These are phyloP conservation scores for Bubo blakistoni DNA, from an alignment of 2,113 vertebrate genomes.

Conservation along the genomic window DNA sequence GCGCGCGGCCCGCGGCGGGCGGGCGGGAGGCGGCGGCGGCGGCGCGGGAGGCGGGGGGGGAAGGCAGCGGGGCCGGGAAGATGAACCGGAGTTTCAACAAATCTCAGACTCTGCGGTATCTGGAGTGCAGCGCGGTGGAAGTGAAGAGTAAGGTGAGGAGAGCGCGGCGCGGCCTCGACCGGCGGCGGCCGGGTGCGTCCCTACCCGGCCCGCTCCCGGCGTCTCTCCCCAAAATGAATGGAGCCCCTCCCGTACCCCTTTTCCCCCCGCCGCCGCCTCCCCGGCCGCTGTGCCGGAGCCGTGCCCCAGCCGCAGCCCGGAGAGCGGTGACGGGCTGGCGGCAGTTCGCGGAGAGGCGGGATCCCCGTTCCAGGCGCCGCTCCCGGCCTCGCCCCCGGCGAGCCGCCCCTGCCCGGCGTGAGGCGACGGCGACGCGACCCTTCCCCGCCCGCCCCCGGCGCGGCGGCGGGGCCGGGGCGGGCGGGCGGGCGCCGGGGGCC, in stretches of 20 bases:
- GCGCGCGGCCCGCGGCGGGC: slow-evolving; percentile 14
- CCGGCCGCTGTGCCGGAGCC: neutral
- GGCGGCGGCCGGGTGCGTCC: neutral
- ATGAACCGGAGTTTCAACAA: slow-evolving; percentile 94
- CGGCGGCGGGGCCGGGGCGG: neutral
- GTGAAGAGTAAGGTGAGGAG: slow-evolving; percentile 94
- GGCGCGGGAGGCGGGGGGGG: neutral
- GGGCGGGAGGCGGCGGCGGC: neutral
- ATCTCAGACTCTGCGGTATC: slow-evolving; percentile 85
- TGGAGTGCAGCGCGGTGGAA: slow-evolving; percentile 87
- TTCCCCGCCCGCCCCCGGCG: neutral
- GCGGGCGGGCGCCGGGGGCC: neutral
- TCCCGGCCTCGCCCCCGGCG: neutral
- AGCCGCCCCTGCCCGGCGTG: neutral
- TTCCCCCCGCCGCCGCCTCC: neutral
- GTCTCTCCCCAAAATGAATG: slow-evolving; percentile 44
- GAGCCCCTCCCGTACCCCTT: neutral
- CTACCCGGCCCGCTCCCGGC: neutral
- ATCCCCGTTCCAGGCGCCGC: neutral
- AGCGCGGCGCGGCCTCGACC: neutral
- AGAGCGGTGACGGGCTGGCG: neutral
- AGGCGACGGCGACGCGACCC: neutral
- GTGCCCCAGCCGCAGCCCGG: neutral
- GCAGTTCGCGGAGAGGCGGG: neutral
- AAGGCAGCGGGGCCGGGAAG: slow-evolving; percentile 57